Evolutionary conservation across 2,113 vertebrate species (phyloP).

Genomic region (Pygoscelis antarcticus): DNA sequence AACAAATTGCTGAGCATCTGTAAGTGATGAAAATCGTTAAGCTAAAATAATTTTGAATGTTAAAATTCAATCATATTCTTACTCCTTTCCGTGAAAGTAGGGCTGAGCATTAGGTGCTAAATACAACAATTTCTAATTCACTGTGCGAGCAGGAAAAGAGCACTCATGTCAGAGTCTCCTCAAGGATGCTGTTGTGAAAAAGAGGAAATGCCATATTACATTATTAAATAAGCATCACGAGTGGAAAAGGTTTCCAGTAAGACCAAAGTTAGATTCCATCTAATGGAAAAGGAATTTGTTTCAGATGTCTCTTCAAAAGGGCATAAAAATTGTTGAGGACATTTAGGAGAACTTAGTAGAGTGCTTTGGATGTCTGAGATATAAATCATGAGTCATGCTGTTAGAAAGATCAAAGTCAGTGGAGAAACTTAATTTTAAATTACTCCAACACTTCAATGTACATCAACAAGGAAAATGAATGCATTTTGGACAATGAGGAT

Average conservation of each 20-base stretch:
- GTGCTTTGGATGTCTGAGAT: not conserved
- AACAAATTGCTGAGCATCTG: not conserved
- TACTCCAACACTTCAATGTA: not conserved
- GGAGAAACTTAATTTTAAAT: not conserved
- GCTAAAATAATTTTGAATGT: not conserved
- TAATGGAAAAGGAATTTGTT: slow-evolving; percentile 5
- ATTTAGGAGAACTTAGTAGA: not conserved
- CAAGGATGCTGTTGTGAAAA: not conserved
- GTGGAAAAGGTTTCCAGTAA: not conserved
- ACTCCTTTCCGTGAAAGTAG: not conserved
- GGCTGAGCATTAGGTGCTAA: not conserved
- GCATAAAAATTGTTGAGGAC: not conserved
- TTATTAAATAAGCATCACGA: not conserved
- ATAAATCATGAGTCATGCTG: not conserved
- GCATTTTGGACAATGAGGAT: not conserved
- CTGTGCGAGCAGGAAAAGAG: not conserved
- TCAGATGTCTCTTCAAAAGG: not conserved
- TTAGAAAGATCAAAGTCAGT: not conserved
- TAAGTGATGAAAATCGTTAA: not conserved
- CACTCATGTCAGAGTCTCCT: rapidly evolving
- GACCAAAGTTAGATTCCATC: not conserved
- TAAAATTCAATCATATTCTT: not conserved
- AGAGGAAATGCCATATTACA: not conserved
- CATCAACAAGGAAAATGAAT: not conserved
- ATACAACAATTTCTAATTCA: not conserved